Percentiles rank a stretch among this genome's conserved stretches.
These are phyloP conservation scores for Microcebus ravelobensis DNA, from an alignment of 2,113 vertebrate genomes.

Conservation along the genomic window DNA sequence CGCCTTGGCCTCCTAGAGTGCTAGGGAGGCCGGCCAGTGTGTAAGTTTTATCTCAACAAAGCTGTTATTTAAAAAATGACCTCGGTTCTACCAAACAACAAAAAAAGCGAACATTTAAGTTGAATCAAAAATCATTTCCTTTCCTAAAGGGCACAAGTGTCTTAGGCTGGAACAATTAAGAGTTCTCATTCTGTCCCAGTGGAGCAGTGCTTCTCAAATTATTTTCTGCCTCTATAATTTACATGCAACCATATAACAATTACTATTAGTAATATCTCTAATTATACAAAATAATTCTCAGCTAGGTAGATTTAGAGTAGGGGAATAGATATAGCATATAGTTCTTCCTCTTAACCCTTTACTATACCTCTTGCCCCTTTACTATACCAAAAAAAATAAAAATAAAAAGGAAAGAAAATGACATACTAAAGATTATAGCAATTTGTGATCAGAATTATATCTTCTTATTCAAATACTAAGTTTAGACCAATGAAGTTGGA, in stretches of 20 bases:
- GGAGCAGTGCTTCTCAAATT: neutral
- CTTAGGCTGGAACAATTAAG: neutral
- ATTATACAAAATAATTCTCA: slow-evolving; percentile 20
- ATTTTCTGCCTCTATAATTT: neutral
- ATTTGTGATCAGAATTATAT: slow-evolving; percentile 15
- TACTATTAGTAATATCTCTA: slow-evolving; percentile 21
- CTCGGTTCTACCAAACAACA: neutral
- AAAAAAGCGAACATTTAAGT: slow-evolving; percentile 33
- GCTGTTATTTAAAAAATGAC: neutral
- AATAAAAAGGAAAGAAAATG: neutral
- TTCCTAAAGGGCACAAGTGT: neutral
- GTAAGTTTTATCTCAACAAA: neutral
- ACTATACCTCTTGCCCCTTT: neutral
- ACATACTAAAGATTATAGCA: neutral
- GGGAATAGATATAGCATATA: neutral
- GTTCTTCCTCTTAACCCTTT: neutral
- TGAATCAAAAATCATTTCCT: slow-evolving; percentile 1
- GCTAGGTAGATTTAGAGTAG: neutral
- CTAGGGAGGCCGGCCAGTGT: neutral
- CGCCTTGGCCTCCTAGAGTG: too few relatives aligned
- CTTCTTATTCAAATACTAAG: neutral
- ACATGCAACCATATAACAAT: neutral
- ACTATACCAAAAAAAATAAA: neutral
- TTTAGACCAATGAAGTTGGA: neutral
- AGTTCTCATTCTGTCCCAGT: neutral